phyloP scores from a whole-genome alignment of 2,888 invertebrate species.

The Phyllotreta striolata region DNA sequence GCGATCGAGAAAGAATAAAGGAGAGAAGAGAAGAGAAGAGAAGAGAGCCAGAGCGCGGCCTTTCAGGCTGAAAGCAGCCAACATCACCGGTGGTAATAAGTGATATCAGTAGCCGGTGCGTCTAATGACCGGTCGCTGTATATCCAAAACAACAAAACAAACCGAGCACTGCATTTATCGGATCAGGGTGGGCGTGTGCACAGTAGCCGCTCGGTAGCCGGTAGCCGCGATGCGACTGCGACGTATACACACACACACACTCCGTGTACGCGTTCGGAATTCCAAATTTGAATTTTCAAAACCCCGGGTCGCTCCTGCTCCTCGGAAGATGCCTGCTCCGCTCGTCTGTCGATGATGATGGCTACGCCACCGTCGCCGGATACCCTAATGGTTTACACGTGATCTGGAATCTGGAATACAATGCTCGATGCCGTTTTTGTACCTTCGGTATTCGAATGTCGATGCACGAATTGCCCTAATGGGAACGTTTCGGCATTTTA shows the following conservation, averaged over 20 bases:
- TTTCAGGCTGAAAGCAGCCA: constrained; percentile 40
- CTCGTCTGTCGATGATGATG: constrained; percentile 28
- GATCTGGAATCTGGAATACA: constrained; percentile 58
- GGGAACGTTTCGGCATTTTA: neutral
- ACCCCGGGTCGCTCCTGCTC: constrained; percentile 24
- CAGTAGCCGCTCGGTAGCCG: constrained; percentile 51
- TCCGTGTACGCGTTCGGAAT: constrained; percentile 55
- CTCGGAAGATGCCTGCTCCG: constrained; percentile 15
- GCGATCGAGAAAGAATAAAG: constrained; percentile 1
- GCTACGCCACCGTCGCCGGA: constrained; percentile 53
- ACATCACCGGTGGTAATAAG: constrained; percentile 45
- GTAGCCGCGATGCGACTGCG: constrained; percentile 45
- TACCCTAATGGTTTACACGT: constrained; percentile 62
- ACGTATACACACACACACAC: constrained; percentile 13
- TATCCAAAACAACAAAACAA: constrained; percentile 55
- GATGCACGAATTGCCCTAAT: constrained; percentile 7
- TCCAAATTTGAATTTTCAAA: constrained; percentile 56
- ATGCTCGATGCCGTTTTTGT: constrained; percentile 48
- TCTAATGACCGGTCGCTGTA: constrained; percentile 53
- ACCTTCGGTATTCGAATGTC: constrained; percentile 50
- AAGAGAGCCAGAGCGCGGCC: constrained; percentile 24
- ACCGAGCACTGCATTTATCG: constrained; percentile 59
- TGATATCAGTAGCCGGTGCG: constrained; percentile 48
- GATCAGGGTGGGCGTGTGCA: constrained; percentile 59
- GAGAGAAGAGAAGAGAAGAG: constrained; percentile 6